A percentile compares a stretch with the other conserved stretches of the same genome.
phyloP scores from a whole-genome alignment of 2,113 vertebrate genomes.

The Oreocharis arfaki region DNA sequence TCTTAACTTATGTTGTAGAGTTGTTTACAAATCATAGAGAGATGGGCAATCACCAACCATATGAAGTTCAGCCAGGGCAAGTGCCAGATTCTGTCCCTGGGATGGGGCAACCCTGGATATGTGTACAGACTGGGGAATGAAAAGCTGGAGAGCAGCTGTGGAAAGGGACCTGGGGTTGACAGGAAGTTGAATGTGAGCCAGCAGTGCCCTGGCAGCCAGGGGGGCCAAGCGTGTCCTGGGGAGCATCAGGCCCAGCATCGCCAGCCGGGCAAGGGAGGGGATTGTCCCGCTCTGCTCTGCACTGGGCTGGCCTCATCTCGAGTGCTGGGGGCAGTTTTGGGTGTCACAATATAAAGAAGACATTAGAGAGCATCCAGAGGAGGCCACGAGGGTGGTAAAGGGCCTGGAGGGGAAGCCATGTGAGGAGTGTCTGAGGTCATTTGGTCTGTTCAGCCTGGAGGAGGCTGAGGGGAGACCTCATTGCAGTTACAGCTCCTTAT shows the following conservation, averaged over 20 bases:
- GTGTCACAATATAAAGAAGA: background rate
- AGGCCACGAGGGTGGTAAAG: background rate
- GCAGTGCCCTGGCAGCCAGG: background rate
- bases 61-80: background rate
- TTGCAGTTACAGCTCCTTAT: background rate
- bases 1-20: conserved; percentile 3
- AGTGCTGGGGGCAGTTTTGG: background rate
- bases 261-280: background rate
- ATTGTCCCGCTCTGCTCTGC: background rate
- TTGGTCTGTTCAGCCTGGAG: background rate
- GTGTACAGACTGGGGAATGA: background rate
- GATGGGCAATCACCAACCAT: background rate
- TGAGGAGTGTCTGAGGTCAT: background rate
- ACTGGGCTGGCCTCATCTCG: rapidly evolving
- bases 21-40: conserved; percentile 59
- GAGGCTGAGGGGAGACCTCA: background rate
- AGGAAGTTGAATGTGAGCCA: background rate
- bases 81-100: background rate
- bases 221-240: background rate
- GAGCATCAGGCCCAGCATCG: rapidly evolving
- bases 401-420: background rate
- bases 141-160: background rate
- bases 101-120: background rate
- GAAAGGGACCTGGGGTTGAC: background rate
- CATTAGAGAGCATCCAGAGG: background rate